Percentiles rank a stretch among this genome's conserved stretches.
Evolutionary conservation across 2,888 invertebrate genomes (phyloP).

Genomic region (Deladenus siricidicola): DNA sequence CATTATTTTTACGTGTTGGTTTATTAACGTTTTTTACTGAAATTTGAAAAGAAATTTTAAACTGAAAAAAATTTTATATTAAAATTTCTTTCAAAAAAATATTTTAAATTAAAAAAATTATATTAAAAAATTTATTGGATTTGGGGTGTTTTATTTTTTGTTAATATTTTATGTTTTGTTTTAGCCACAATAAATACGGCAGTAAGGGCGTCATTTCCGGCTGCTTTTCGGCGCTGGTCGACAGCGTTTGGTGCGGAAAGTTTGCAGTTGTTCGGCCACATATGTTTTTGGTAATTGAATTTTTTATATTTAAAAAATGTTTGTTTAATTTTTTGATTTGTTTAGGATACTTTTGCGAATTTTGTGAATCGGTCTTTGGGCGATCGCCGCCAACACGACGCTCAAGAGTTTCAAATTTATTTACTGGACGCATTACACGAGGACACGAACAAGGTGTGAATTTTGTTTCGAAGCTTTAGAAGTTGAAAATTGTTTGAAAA

Average conservation of each 20-base stretch:
- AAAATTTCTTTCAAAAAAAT: no score
- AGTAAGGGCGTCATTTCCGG: slow-evolving; percentile 44
- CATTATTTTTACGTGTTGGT: no score
- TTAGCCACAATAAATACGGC: slow-evolving; percentile 34
- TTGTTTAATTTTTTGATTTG: neutral
- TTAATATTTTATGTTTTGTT: slow-evolving; percentile 13
- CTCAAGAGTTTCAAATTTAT: slow-evolving; percentile 60
- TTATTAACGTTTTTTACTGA: no score
- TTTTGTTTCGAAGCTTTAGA: no score
- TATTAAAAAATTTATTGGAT: no score
- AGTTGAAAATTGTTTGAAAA: no score
- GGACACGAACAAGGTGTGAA: slow-evolving; percentile 42
- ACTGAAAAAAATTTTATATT: no score
- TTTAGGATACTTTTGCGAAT: slow-evolving; percentile 31
- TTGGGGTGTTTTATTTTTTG: no score
- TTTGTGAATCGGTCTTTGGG: slow-evolving; percentile 30
- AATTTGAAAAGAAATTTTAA: no score
- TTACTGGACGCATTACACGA: slow-evolving; percentile 56
- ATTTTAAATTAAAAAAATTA: no score
- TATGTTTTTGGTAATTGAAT: slow-evolving; percentile 31
- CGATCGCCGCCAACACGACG: slow-evolving; percentile 58
- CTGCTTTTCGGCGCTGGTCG: slow-evolving; percentile 41
- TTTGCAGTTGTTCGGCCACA: slow-evolving; percentile 35
- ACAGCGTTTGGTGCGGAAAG: slow-evolving; percentile 39
- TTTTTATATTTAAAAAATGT: neutral